Percentiles rank a stretch among this genome's conserved stretches.
Conservation (phyloP, 2,113 vertebrate genomes). For the Chinchilla lanigera region DNA sequence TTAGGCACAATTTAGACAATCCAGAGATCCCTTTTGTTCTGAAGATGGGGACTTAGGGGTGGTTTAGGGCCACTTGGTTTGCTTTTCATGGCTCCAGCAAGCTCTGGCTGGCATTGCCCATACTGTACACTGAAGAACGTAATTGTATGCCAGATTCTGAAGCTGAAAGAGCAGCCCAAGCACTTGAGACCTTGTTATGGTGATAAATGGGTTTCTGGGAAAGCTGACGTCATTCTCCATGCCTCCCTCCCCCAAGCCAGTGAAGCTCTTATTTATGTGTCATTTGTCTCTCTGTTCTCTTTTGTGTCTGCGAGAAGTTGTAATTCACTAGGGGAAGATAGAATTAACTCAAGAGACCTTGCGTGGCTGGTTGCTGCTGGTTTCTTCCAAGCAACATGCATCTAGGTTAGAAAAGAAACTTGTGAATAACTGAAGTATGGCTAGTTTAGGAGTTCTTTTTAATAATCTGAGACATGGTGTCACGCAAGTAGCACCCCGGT, state of each 20-base stretch:
- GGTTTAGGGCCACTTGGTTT: slow-evolving; percentile 41
- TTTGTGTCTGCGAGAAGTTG: slow-evolving; percentile 72
- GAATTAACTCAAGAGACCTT: slow-evolving; percentile 70
- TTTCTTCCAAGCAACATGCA: slow-evolving; percentile 51
- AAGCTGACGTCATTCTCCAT: slow-evolving; percentile 70
- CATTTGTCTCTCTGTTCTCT: slow-evolving; percentile 70
- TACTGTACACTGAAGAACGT: slow-evolving; percentile 32
- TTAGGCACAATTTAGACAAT: background rate
- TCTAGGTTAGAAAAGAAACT: slow-evolving; percentile 20
- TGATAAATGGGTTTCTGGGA: slow-evolving; percentile 79
- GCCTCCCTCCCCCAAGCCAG: slow-evolving; percentile 17
- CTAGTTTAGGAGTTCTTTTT: background rate
- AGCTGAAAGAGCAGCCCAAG: slow-evolving; percentile 60
- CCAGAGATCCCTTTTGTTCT: slow-evolving; percentile 61
- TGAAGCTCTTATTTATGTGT: slow-evolving; percentile 76
- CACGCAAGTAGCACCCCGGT: background rate
- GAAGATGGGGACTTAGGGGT: background rate
- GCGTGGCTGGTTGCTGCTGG: slow-evolving; percentile 9
- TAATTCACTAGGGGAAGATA: slow-evolving; percentile 66
- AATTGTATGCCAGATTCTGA: slow-evolving; percentile 54
- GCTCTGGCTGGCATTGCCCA: slow-evolving; percentile 2
- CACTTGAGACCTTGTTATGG: slow-evolving; percentile 74
- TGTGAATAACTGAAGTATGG: background rate
- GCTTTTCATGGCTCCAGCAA: slow-evolving; percentile 46
- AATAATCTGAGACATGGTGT: slow-evolving; percentile 8